Evolutionary conservation across 2,113 vertebrate species (phyloP).

Genomic region (Rhinopomastus cyanomelas): DNA sequence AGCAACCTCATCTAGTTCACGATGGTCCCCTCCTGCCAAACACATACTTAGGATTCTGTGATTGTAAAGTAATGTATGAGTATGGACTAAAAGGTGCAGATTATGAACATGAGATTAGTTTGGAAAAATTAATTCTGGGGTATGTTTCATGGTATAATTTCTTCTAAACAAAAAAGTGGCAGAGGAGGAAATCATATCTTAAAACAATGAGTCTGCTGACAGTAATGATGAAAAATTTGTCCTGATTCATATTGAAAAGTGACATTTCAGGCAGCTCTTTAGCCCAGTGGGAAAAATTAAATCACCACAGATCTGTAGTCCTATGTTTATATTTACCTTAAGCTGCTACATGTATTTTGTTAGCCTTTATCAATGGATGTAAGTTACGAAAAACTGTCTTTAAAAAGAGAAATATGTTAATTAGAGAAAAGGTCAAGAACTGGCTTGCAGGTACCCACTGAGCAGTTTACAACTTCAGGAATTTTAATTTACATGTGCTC

Average conservation of each 20-base stretch:
- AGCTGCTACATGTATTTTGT: background rate
- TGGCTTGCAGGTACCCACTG: background rate
- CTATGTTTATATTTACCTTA: background rate
- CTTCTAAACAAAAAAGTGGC: background rate
- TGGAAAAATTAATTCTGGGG: background rate
- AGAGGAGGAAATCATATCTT: background rate
- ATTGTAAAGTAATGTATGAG: accelerated
- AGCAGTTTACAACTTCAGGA: background rate
- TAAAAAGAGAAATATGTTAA: background rate
- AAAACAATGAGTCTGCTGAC: background rate
- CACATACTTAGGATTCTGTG: too few species aligned
- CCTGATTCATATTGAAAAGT: background rate
- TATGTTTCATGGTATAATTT: background rate
- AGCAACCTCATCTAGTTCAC: too few species aligned
- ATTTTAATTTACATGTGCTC: background rate
- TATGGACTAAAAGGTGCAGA: background rate
- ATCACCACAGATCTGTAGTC: background rate
- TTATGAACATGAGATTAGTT: background rate
- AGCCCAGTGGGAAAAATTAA: background rate
- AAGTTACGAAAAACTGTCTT: background rate
- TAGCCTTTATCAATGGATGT: background rate
- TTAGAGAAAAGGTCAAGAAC: background rate
- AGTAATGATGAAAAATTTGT: background rate
- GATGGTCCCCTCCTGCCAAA: too few species aligned
- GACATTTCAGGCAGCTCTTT: background rate